A percentile compares a stretch with the other conserved stretches of the same genome.
Conservation (phyloP, 2,797 vertebrate genomes). For the Momotus momota region DNA sequence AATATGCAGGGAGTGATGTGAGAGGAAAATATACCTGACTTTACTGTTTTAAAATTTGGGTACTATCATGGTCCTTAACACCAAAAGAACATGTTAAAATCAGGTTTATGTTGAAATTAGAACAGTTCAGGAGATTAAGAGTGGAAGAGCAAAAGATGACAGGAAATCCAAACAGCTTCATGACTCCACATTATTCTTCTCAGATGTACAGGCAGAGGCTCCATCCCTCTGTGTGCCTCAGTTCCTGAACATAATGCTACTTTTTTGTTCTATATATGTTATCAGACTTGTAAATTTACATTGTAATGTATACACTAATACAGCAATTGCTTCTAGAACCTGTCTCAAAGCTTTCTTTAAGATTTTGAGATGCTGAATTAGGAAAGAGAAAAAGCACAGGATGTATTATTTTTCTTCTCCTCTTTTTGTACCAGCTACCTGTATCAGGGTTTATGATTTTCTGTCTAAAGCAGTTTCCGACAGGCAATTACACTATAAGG, state of each 20-base stretch:
- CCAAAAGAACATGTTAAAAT: neutral
- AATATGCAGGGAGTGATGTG: neutral
- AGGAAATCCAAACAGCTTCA: conserved; percentile 10
- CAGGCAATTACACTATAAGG: neutral
- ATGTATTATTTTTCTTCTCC: neutral
- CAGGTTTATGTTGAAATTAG: neutral
- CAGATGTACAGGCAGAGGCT: neutral
- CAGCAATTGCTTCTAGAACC: neutral
- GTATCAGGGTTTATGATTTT: neutral
- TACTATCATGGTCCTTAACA: neutral
- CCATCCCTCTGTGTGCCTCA: neutral
- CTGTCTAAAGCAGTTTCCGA: neutral
- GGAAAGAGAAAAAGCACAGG: neutral
- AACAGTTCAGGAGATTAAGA: neutral
- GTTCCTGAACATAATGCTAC: neutral
- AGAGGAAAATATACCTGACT: neutral
- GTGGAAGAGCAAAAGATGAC: neutral
- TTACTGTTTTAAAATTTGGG: neutral
- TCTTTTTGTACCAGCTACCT: neutral
- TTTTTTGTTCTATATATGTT: neutral
- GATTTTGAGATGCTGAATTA: neutral
- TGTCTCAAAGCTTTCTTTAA: neutral
- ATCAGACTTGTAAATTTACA: neutral
- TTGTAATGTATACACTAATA: neutral
- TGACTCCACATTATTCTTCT: neutral